These are phyloP conservation scores for Tamandua tetradactyla DNA, from an alignment of 2,797 vertebrate species.

Conservation along the genomic window DNA sequence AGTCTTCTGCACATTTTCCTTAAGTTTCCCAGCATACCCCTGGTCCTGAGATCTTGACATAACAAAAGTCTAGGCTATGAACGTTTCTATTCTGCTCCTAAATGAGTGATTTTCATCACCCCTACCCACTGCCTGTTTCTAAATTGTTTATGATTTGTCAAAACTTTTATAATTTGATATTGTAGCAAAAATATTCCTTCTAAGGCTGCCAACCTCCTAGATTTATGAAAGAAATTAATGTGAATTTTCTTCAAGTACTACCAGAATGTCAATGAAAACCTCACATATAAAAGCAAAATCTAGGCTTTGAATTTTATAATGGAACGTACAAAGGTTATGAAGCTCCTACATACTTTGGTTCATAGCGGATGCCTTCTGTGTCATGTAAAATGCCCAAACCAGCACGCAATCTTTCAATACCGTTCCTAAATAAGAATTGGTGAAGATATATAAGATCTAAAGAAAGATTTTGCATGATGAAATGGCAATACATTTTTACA, in stretches of 20 bases:
- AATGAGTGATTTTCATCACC: background rate
- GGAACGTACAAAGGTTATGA: background rate
- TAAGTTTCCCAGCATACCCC: background rate
- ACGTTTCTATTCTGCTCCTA: background rate
- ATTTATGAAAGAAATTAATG: slow-evolving; percentile 20
- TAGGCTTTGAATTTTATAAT: background rate
- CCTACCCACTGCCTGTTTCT: background rate
- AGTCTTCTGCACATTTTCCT: background rate
- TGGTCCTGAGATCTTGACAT: background rate
- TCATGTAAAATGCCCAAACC: slow-evolving; percentile 89
- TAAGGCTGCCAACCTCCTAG: background rate
- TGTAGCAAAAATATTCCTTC: slow-evolving; percentile 13
- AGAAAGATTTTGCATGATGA: background rate
- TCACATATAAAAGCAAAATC: slow-evolving; percentile 15
- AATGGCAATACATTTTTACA: background rate
- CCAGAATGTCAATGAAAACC: slow-evolving; percentile 49
- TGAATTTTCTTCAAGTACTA: slow-evolving; percentile 23
- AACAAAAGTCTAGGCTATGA: background rate
- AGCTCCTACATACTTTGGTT: slow-evolving; percentile 90
- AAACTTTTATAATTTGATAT: slow-evolving; percentile 40
- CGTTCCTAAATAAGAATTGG: slow-evolving; percentile 90
- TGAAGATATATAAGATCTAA: slow-evolving; percentile 25
- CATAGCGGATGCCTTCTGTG: slow-evolving; percentile 87
- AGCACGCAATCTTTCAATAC: slow-evolving; percentile 92
- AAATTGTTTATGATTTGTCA: background rate